Base-by-base conservation (phyloP, 2,797 vertebrate species). In the Iguana delicatissima region DNA sequence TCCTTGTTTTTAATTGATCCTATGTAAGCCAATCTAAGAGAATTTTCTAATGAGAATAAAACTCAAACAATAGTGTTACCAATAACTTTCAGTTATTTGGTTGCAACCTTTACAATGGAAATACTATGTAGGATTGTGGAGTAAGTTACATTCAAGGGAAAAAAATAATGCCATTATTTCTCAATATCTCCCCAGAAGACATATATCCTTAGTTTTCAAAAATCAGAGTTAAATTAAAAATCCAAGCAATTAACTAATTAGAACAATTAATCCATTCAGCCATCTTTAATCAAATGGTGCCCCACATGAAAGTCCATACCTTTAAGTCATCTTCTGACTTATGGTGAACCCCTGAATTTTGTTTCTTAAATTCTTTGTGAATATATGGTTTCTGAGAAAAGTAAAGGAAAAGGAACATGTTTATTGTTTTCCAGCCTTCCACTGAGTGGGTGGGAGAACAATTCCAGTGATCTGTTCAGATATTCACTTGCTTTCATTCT, bases 401-500 rank as follows among this genome's bases (percentile, higher is more conserved):
- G 35, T 4, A 26, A 52, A 6, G 55, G 29, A 38, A 62, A 73
- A 46, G 42, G 0, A n/a, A 86, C 84, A 64, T 0, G 62, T 93
- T 90, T 32, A 86, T n/a, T 83, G 8, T 91, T 94, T 92, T 92
- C 72, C 80, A 80, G 57, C 22, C n/a, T 29, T 55, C 1, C 24
- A 64, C 12, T 62, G 10, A n/a, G 9, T n/a, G 16, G 8, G 18
- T 79, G 42, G 12, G 35, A 4, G 87, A 73, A 88, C 67, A 4
- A 4, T 6, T 69, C 87, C 20, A 59, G 57, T 5, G 88, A 26
- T 0, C 29, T n/a, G 85, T 77, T 26, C 0, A 35, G 0, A 6
- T 18, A 3, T 87, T 95, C 32, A 2, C 26, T 80, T 86, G 38
- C 12, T 92, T 8, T 92, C 26, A 85, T 20, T 46, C 2, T 90